Base-by-base conservation (phyloP, 2,888 invertebrate genomes). In the Tenthredo scrophulariae region DNA sequence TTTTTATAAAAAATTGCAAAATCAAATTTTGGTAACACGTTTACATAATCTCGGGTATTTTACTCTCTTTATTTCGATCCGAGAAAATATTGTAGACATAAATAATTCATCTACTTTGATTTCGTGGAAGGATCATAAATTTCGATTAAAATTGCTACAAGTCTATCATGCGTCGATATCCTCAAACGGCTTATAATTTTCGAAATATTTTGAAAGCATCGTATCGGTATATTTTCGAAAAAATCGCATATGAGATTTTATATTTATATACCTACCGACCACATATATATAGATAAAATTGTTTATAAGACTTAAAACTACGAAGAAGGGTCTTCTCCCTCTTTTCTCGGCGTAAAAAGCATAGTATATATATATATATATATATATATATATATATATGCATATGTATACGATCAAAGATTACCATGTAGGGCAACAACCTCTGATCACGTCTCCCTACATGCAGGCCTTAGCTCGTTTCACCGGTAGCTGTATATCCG, bases 351-450 rank as follows among this genome's bases (percentile, higher is more conserved):
- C 0, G n/a, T 58, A 58, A 29, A 67, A 67, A 40, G 43, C 7
- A 15, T n/a, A 50, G 50, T n/a, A 26, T 22, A 7, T 18, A 29
- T 18, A 75, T 6, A 29, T n/a, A 26, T 15, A 40, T n/a, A 33
- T 15, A 40, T 10, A 43, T 10, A 72, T 15, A 72, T 18, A 40
- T 37, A 29, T 70, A 37, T 62, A 26, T 22, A 22, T 26, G 2
- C 29, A 37, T 7, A 37, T 37, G 40, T 72, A 37, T 43, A 72
- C 40, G 77, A 77, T 50, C 77, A 54, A n/a, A 54, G 82, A 82
- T 84, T 84, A 84, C 84, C 70, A 70, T 43, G 22, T 46, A 77
- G 84, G 84, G 67, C 84, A 84, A 80, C 70, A 67, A 84, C 84
- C 84, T 84, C 79, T 26, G 62, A 54, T 43, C 75, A 46, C 46